A percentile compares a stretch with the other conserved stretches of the same genome.
Evolutionary conservation across 2,113 vertebrate species (phyloP).

Genomic region (Microtus richardsoni): DNA sequence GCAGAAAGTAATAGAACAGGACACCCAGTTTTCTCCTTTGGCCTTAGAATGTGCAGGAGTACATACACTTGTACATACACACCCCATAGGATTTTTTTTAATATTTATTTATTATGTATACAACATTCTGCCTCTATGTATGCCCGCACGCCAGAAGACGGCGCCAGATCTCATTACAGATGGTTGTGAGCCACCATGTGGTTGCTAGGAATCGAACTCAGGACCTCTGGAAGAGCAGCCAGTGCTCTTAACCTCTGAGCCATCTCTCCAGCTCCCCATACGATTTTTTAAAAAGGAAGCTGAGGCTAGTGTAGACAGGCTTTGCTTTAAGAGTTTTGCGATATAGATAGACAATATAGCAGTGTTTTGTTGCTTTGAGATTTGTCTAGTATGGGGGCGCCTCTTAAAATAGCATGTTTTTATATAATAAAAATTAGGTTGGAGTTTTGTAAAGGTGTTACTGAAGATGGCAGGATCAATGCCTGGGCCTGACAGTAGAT

Average conservation of each 20-base stretch:
- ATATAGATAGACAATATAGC: not conserved
- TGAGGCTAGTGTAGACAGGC: not conserved
- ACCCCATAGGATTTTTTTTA: not conserved
- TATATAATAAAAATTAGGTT: not conserved
- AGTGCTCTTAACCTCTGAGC: too few species aligned
- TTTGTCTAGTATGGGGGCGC: not conserved
- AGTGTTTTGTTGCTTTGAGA: not conserved
- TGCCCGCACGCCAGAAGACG: too few species aligned
- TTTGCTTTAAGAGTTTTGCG: not conserved
- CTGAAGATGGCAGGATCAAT: not conserved
- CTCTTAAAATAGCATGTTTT: not conserved
- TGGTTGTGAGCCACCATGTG: too few species aligned
- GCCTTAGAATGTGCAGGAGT: not conserved
- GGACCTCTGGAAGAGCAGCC: too few species aligned
- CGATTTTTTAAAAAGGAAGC: not conserved
- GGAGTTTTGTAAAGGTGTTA: not conserved
- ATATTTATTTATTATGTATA: too few species aligned
- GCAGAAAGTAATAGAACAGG: not conserved
- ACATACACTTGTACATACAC: not conserved
- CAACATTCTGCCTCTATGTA: too few species aligned
- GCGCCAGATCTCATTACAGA: too few species aligned
- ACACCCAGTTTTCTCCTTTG: not conserved
- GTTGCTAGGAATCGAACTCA: too few species aligned
- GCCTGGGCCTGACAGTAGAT: not conserved
- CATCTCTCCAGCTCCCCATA: too few species aligned